Percentiles rank a stretch among this genome's conserved stretches.
phyloP scores from a whole-genome alignment of 2,797 vertebrate genomes.

The Melanotaenia boesemani region DNA sequence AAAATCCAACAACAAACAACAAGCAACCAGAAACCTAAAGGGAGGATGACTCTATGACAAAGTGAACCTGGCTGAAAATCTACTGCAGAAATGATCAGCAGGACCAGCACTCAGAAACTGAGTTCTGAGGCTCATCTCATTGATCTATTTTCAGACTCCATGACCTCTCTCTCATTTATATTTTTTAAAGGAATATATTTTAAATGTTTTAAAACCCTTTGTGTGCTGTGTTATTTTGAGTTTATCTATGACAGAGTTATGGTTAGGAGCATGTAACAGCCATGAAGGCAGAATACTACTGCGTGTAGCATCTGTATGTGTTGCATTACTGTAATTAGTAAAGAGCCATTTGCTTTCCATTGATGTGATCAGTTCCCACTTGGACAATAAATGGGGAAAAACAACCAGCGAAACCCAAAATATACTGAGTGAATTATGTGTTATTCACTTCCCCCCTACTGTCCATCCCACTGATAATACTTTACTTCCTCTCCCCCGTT shows the following conservation, averaged over 20 bases:
- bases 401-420: constrained; percentile 5
- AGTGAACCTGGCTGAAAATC: background rate
- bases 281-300: constrained; percentile 16
- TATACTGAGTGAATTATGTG: background rate
- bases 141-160: too few species aligned
- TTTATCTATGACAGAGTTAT: constrained; percentile 17
- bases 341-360: constrained; percentile 16
- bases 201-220: too few species aligned
- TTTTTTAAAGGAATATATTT: too few species aligned
- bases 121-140: too few species aligned
- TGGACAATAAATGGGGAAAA: constrained; percentile 16
- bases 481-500: constrained; percentile 26
- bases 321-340: background rate
- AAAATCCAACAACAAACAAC: too few species aligned
- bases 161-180: too few species aligned
- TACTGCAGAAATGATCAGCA: too few species aligned
- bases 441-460: constrained; percentile 16
- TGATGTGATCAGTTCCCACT: constrained; percentile 16
- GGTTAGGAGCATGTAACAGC: constrained; percentile 30
- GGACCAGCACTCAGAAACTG: too few species aligned
- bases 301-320: background rate
- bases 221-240: background rate
- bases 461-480: constrained; percentile 41
- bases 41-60: too few species aligned
- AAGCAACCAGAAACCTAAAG: background rate